These are phyloP conservation scores for Ceraclea dissimilis DNA, from an alignment of 2,888 invertebrate species.

Conservation along the genomic window DNA sequence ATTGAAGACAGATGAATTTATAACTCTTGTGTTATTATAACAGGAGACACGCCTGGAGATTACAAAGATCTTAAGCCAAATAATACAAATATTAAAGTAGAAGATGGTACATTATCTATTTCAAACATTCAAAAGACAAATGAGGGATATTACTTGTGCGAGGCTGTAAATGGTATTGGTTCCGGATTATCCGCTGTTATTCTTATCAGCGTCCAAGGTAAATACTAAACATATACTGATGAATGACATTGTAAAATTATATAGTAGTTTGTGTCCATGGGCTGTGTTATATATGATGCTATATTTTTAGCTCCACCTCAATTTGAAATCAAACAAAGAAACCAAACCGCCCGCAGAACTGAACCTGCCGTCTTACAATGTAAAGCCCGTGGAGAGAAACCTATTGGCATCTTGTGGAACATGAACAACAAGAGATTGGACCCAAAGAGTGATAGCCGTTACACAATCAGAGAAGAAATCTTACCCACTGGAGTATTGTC, in stretches of 20 bases:
- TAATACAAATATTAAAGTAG: slow-evolving; percentile 84
- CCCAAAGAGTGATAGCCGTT: slow-evolving; percentile 79
- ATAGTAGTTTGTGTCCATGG: background rate
- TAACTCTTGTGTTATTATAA: background rate
- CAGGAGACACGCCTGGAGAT: slow-evolving; percentile 86
- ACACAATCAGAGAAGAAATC: slow-evolving; percentile 82
- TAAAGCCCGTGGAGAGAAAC: slow-evolving; percentile 90
- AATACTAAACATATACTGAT: no score
- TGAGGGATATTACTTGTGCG: slow-evolving; percentile 92
- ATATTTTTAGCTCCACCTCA: slow-evolving; percentile 71
- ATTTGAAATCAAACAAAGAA: slow-evolving; percentile 85
- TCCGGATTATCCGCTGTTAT: slow-evolving; percentile 92
- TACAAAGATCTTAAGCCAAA: slow-evolving; percentile 88
- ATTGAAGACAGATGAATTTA: background rate
- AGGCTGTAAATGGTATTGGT: slow-evolving; percentile 93
- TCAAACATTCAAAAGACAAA: slow-evolving; percentile 88
- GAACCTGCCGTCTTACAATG: slow-evolving; percentile 88
- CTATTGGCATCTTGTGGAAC: slow-evolving; percentile 91
- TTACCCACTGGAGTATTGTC: slow-evolving; percentile 80
- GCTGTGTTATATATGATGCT: background rate
- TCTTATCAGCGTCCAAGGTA: slow-evolving; percentile 88
- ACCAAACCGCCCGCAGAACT: slow-evolving; percentile 83
- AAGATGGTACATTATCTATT: slow-evolving; percentile 87
- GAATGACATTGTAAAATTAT: background rate
- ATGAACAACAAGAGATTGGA: slow-evolving; percentile 90